Conservation (phyloP, 2,797 vertebrate genomes). For the Buphagus erythrorhynchus region DNA sequence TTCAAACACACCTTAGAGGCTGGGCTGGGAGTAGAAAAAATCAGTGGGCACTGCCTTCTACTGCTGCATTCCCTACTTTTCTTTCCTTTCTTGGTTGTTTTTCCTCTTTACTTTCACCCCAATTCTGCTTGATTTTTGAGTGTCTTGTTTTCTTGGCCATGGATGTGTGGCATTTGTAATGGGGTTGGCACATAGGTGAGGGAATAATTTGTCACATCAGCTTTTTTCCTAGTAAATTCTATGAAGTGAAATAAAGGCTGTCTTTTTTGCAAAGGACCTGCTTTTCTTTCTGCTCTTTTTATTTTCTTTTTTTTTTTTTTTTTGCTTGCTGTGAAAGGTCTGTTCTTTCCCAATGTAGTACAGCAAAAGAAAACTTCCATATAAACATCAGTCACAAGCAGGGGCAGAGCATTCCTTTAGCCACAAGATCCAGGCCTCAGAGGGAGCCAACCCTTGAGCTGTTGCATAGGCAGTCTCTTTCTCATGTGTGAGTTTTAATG, state of each 20-base stretch:
- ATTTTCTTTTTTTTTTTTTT: background rate
- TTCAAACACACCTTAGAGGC: background rate
- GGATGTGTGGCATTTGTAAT: background rate
- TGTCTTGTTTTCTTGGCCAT: background rate
- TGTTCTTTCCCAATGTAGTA: background rate
- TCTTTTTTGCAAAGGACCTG: background rate
- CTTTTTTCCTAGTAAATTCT: background rate
- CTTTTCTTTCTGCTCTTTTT: background rate
- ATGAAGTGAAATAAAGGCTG: background rate
- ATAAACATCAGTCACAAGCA: background rate
- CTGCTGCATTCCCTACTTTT: background rate
- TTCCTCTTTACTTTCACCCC: background rate
- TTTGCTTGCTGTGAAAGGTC: background rate
- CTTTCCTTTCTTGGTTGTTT: background rate
- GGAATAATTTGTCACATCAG: background rate
- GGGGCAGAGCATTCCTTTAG: background rate
- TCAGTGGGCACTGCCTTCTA: background rate
- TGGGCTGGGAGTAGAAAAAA: background rate
- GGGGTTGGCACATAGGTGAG: background rate
- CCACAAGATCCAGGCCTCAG: background rate
- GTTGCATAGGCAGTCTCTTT: background rate
- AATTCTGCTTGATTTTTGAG: background rate
- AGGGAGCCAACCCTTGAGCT: background rate
- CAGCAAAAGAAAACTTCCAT: background rate
- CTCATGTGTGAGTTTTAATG: background rate